Base-by-base conservation (phyloP, 35 echinoderm and acorn worm species). In the Chiridota heheva region DNA sequence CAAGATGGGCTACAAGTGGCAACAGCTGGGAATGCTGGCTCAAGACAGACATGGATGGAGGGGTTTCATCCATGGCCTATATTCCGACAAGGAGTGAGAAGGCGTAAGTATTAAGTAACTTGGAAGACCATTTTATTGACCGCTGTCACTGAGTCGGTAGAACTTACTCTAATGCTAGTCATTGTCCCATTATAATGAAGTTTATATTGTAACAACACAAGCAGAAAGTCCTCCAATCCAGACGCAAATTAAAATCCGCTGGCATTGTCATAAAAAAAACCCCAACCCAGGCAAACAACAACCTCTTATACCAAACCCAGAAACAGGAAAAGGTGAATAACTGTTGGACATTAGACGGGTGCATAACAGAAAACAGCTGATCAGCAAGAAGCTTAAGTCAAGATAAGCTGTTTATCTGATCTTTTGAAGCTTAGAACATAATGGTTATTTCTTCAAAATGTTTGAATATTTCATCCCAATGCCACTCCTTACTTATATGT, bases 101-200 rank as follows among this genome's bases (percentile, higher is more conserved):
- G 4, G 12, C 55, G 20, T 58, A 2, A 3, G 18, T 58, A 58
- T 12, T 3, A 4, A 22, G 55, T 3, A 58, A 12, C 29, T 3
- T 58, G 12, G 55, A 27, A 58, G 29, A 58, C 60, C 16, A 2
- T 13, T 63, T 0, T 0, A 63, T 2, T 63, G 60, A 63, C 60
- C 60, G 60, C n/a, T 63, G 60, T 63, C 2, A 63, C 60, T 31
- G 60, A 63, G 2, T 63, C n/a, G 60, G 60, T 63, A 63, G 60
- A 63, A 63, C 60, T 1, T 63, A 63, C 33, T 31, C 60, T 2
- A 31, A 31, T 63, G n/a, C 60, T 31, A 63, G 60, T 31, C 60
- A 63, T 63, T 2, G 60, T 10, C 60, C 60, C 60, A 63, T 63
- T 31, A 2, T 63, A 63, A 2, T 63, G 1, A 63, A 1, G 33